Evolutionary conservation across 2,888 invertebrate genomes (phyloP), one percentile per base, ranked within the genome.

Genomic region (Trissonchulus sp.): DNA sequence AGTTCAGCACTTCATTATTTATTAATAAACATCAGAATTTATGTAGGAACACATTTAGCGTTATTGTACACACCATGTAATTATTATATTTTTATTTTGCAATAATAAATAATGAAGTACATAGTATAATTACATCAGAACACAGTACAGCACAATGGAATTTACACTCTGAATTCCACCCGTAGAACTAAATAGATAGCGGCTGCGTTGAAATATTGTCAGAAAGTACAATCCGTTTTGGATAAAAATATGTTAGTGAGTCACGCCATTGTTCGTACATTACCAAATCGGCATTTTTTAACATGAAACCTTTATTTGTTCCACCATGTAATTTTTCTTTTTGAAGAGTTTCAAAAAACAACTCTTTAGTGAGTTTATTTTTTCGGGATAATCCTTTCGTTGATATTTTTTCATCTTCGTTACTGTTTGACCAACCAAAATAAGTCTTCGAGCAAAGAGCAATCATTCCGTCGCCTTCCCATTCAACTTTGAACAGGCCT

Each of bases 161-260:
- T n/a, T n/a, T n/a, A n/a, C n/a, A n/a, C n/a, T n/a, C n/a, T n/a
- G n/a, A n/a, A n/a, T n/a, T n/a, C n/a, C n/a, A n/a, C n/a, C n/a
- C n/a, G n/a, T n/a, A n/a, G n/a, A n/a, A n/a, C n/a, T n/a, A n/a
- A n/a, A n/a, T n/a, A n/a, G n/a, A n/a, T n/a, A 36, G 28, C 8
- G 71, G 71, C n/a, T 2, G n/a, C 23, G 35, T 71, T 2, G 71
- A 71, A 8, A 65, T n/a, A 18, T 34, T 8, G n/a, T 65, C 68
- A 8, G 8, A 8, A 8, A 33, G 68, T 15, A 65, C 68, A 65
- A 8, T 8, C 28, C 68, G 8, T 28, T 65, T 65, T 15, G 68
- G 68, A n/a, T 65, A 65, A 28, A 65, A 65, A 28, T 65, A 65
- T 33, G 68, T 15, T 34, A 65, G n/a, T 8, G 8, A 15, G 68